phyloP scores from a whole-genome alignment of 2,113 vertebrate species.

The Ramphastos sulfuratus region DNA sequence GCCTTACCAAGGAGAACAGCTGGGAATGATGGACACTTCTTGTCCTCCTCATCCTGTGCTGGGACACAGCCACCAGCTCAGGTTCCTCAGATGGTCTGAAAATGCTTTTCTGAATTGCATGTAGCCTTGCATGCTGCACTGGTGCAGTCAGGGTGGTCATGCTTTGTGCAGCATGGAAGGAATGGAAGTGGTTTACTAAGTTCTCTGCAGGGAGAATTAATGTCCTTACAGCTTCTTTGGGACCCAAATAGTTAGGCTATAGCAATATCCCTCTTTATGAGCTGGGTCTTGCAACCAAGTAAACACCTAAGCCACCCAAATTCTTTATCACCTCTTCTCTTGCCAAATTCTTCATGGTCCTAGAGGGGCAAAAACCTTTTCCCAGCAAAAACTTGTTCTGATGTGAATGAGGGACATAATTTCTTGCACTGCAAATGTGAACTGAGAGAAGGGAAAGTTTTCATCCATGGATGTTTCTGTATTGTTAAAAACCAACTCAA shows the following conservation, averaged over 20 bases:
- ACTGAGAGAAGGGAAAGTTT: background rate
- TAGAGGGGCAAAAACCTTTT: background rate
- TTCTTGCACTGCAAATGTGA: background rate
- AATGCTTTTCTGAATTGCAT: background rate
- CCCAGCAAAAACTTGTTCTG: background rate
- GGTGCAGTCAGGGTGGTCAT: background rate
- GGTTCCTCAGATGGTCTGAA: background rate
- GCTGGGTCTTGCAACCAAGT: background rate
- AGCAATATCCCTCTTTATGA: background rate
- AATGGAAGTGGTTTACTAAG: background rate
- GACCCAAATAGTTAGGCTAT: background rate
- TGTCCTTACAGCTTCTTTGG: background rate
- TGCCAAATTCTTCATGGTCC: background rate
- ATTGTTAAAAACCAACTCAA: background rate
- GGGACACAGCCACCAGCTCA: background rate
- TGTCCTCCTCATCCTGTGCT: background rate
- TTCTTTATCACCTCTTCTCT: background rate
- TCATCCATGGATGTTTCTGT: background rate
- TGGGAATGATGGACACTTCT: background rate
- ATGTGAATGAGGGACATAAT: background rate
- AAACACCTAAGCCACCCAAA: background rate
- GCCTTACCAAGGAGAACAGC: background rate
- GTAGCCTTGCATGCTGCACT: background rate
- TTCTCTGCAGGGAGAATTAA: background rate
- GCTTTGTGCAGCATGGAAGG: background rate